Evolutionary conservation across 2,113 vertebrate species (phyloP).

Genomic region (Amphiprion percula): DNA sequence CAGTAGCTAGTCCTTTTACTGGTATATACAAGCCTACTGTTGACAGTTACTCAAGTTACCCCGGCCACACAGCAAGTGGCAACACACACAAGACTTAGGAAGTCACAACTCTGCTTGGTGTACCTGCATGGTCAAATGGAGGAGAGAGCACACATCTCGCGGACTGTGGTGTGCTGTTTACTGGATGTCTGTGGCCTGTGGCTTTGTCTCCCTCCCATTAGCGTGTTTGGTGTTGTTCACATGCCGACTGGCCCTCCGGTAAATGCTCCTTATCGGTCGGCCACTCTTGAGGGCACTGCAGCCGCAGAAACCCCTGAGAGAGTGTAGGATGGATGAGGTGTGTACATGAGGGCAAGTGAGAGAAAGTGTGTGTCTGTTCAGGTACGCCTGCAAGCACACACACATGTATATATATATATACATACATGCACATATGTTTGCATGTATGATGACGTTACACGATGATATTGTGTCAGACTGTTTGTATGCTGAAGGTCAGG

Average conservation of each 20-base stretch:
- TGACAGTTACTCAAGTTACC: conserved; percentile 49
- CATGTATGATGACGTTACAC: not conserved
- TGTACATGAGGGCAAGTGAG: conserved; percentile 31
- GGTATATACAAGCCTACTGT: conserved; percentile 1
- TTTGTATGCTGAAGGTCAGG: conserved; percentile 42
- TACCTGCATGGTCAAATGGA: conserved; percentile 78
- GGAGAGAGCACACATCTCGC: conserved; percentile 74
- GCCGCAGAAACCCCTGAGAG: conserved; percentile 81
- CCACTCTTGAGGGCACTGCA: conserved; percentile 74
- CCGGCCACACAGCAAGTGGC: conserved; percentile 36
- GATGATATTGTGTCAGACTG: not conserved
- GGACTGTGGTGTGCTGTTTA: conserved; percentile 84
- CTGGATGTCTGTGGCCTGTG: conserved; percentile 86
- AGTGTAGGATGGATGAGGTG: conserved; percentile 71
- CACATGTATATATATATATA: not conserved
- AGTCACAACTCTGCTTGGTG: conserved; percentile 61
- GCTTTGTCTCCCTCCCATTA: conserved; percentile 84
- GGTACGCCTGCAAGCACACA: not conserved
- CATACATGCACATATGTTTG: not conserved
- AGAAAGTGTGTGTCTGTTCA: conserved; percentile 38
- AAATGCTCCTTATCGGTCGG: conserved; percentile 81
- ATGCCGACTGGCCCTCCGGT: conserved; percentile 76
- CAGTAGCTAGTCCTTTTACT: conserved; percentile 37
- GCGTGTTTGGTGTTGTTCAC: conserved; percentile 82
- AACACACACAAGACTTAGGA: conserved; percentile 56